Base-by-base conservation (phyloP, 2,113 vertebrate genomes). In the Paralichthys olivaceus region DNA sequence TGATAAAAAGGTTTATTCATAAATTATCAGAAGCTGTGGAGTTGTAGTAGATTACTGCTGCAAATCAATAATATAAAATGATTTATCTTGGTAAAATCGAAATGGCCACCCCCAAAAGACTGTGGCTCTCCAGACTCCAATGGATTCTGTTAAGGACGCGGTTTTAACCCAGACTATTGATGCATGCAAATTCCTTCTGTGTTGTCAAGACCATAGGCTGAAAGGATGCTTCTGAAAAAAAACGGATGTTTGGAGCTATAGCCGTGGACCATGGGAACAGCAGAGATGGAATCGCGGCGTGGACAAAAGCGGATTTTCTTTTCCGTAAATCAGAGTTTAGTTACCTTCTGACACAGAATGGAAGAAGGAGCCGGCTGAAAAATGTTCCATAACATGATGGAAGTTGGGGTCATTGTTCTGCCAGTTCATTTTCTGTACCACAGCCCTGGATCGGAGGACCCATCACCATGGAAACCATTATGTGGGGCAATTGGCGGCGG, bases 391-490 rank as follows among this genome's bases (percentile, higher is more conserved):
- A 80, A 84, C 40, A 4, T 47, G 72, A 75, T 87, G 87, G 84
- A 90, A 89, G 87, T 85, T 87, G 72, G 76, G 83, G 78, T 90
- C 76, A 87, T 89, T 91, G 87, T 91, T 87, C 72, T 57, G 79
- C 74, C 49, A 23, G 69, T 83, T 84, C 60, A 72, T 80, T 84
- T 59, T 90, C 81, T 89, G 73, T 76, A 81, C 80, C 29, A 20
- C 67, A 70, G 80, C 72, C 75, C 83, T 77, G 84, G 84, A 90
- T 84, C 76, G 45, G 63, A 82, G 70, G 69, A 70, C 74, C 59
- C 59, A 55, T 94, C 65, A 13, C 93, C 93, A 94, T 93, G 89
- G 94, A 86, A 92, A 93, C 92, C 81, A 89, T 93, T 93, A 94
- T 94, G 89, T 90, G 89, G 84, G 84, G 83, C 87, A 90, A 87